phyloP scores from a whole-genome alignment of 2,888 invertebrate species.

The Ochropleura leucogaster region DNA sequence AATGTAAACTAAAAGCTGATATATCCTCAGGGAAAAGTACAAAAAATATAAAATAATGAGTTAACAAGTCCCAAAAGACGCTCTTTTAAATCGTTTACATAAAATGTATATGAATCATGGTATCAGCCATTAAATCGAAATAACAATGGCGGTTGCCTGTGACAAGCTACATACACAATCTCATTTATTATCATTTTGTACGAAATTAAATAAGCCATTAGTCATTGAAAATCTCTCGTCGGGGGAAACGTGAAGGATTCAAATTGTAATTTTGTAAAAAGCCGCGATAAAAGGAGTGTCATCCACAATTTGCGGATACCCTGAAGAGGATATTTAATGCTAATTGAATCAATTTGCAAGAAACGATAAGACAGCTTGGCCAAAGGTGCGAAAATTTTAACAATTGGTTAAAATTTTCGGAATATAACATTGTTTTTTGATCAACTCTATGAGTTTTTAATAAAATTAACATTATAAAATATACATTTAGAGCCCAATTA shows the following conservation, averaged over 20 bases:
- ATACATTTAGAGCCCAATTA: background rate
- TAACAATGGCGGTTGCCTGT: constrained; percentile 32
- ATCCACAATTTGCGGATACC: constrained; percentile 72
- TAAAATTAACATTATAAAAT: background rate
- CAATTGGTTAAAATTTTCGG: background rate
- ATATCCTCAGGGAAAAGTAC: constrained; percentile 19
- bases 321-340: constrained; percentile 62
- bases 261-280: constrained; percentile 79
- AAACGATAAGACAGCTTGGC: constrained; percentile 36
- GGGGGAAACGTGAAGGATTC: constrained; percentile 66
- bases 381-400: constrained; percentile 28
- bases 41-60: constrained; percentile 31
- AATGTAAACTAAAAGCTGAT: constrained; percentile 22
- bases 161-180: constrained; percentile 58
- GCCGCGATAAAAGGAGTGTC: constrained; percentile 62
- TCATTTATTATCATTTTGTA: constrained; percentile 65
- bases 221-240: constrained; percentile 70
- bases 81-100: constrained; percentile 40
- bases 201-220: constrained; percentile 76
- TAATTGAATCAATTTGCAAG: constrained; percentile 71
- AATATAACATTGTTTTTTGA: background rate
- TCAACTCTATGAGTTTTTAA: background rate
- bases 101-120: constrained; percentile 43
- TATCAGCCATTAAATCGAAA: constrained; percentile 41
- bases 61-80: constrained; percentile 63